These are phyloP conservation scores for Dinothrombium tinctorium DNA, from an alignment of 1,140 invertebrate genomes.

Conservation along the genomic window DNA sequence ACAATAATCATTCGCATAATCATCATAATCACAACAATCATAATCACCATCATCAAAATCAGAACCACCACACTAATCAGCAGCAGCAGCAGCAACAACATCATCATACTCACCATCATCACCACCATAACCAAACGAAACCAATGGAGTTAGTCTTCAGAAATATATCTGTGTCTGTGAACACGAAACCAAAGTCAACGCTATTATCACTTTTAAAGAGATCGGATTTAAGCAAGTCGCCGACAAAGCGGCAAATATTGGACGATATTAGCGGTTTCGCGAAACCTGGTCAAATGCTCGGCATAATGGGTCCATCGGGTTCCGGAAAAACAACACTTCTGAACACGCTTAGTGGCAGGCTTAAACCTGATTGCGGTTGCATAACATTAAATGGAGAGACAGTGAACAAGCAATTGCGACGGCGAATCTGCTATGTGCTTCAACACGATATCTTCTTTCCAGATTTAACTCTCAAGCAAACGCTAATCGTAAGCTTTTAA, in stretches of 20 bases:
- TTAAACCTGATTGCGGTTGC: constrained; percentile 35
- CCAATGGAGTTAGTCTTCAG: constrained; percentile 43
- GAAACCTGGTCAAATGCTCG: constrained; percentile 48
- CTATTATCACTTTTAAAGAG: neutral
- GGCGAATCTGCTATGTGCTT: constrained; percentile 55
- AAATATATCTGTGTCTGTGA: constrained; percentile 30
- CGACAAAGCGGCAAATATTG: constrained; percentile 28
- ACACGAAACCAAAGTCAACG: neutral
- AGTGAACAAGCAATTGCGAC: constrained; percentile 45
- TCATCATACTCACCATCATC: constrained; percentile 5
- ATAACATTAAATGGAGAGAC: constrained; percentile 46
- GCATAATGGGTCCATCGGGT: constrained; percentile 61
- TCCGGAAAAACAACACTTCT: constrained; percentile 54
- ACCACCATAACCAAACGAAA: constrained; percentile 18
- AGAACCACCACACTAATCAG: neutral
- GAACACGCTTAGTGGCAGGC: constrained; percentile 43
- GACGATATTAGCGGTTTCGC: constrained; percentile 44
- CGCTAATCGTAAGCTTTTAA: constrained; percentile 35
- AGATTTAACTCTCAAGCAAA: constrained; percentile 50
- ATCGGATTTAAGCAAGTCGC: neutral
- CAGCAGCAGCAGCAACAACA: constrained; percentile 3
- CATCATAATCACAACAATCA: neutral
- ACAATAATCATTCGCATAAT: neutral
- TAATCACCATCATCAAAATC: neutral
- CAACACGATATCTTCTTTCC: constrained; percentile 65